phyloP scores from a whole-genome alignment of 2,888 invertebrate species.

The Polymixis lichenea region DNA sequence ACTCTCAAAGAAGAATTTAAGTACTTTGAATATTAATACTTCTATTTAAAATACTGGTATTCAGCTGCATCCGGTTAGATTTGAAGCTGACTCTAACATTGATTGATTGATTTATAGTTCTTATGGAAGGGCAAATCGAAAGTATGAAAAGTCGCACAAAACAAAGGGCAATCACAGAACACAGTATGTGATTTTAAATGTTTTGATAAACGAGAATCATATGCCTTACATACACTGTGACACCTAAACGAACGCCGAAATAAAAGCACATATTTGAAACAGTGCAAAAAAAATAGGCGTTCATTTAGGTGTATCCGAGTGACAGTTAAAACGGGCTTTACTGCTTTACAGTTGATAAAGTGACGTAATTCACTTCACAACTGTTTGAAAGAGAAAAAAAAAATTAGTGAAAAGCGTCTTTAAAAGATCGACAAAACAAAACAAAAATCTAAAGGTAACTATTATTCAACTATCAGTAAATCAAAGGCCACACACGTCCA shows the following conservation, averaged over 20 bases:
- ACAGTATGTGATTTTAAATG: not conserved
- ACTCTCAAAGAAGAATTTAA: conserved; percentile 2
- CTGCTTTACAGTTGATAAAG: not conserved
- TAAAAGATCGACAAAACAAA: not conserved
- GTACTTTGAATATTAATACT: not conserved
- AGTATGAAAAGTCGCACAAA: conserved; percentile 1
- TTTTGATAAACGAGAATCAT: not conserved
- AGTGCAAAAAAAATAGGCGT: not conserved
- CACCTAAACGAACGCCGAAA: not conserved
- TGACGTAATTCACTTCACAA: not conserved
- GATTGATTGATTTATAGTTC: not conserved
- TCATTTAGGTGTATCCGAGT: not conserved
- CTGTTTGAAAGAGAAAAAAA: not conserved
- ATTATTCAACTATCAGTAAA: conserved; percentile 58
- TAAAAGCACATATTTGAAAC: not conserved
- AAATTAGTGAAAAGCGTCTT: not conserved
- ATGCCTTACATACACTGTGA: not conserved
- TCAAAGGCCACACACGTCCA: conserved; percentile 54
- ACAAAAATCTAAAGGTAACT: not conserved
- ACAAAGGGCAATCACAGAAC: conserved; percentile 9
- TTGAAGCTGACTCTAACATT: no score
- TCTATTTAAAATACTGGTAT: no score
- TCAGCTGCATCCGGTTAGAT: no score
- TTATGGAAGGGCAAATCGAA: not conserved
- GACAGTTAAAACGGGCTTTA: not conserved